Conservation (phyloP, 2,888 invertebrate species). For the Atethmia centrago region DNA sequence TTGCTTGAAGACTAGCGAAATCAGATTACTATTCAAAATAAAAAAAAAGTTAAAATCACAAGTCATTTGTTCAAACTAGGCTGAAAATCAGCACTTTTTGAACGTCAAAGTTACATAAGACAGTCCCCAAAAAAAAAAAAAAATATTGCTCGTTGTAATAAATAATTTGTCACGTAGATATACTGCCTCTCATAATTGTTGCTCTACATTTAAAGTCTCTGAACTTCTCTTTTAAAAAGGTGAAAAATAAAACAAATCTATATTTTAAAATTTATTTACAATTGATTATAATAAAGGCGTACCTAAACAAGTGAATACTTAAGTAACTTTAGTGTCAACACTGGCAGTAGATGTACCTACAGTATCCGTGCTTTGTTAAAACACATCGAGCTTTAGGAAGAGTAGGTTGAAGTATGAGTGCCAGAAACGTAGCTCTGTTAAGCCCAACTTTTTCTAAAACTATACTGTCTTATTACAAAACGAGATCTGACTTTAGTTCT, state of each 20-base stretch:
- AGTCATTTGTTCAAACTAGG: too few relatives aligned
- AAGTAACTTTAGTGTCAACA: slow-evolving; percentile 10
- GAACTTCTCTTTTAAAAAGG: neutral
- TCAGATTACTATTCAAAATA: neutral
- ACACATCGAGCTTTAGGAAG: neutral
- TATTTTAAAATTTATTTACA: slow-evolving; percentile 52
- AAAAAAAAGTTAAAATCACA: too few relatives aligned
- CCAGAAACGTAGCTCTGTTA: neutral
- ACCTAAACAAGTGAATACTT: slow-evolving; percentile 18
- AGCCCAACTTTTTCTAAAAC: slow-evolving; percentile 16
- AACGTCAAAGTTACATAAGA: too few relatives aligned
- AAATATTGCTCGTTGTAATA: neutral
- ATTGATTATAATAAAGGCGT: slow-evolving; percentile 29
- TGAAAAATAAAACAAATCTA: slow-evolving; percentile 6
- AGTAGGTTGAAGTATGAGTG: neutral
- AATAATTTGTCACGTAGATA: neutral
- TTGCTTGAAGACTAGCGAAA: neutral
- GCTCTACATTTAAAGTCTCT: neutral
- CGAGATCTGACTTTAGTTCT: neutral
- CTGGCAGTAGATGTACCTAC: slow-evolving; percentile 2
- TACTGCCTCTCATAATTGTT: neutral
- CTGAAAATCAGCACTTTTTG: too few relatives aligned
- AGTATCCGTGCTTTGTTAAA: neutral
- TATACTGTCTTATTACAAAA: slow-evolving; percentile 1
- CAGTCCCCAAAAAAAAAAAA: too few relatives aligned